Evolutionary conservation across 2,113 vertebrate species (phyloP).

Genomic region (Asarcornis scutulata): DNA sequence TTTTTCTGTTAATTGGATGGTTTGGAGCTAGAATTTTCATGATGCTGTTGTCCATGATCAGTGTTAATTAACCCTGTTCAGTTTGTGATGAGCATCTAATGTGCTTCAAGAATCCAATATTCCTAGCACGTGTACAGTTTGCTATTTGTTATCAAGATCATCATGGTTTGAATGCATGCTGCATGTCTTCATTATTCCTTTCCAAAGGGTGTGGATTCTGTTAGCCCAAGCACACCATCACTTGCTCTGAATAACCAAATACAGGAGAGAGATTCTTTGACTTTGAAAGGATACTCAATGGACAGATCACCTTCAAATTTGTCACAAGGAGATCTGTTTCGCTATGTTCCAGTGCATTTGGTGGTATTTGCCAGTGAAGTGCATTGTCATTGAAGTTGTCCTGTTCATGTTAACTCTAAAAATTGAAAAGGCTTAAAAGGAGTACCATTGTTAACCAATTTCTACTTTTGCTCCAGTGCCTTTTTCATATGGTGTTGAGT

Average conservation of each 20-base stretch:
- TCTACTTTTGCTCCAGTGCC: not conserved
- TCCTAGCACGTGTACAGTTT: not conserved
- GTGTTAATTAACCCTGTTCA: not conserved
- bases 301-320: not conserved
- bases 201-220: not conserved
- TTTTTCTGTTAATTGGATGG: not conserved
- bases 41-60: not conserved
- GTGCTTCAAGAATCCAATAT: rapidly evolving
- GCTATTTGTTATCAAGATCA: not conserved
- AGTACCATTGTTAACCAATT: not conserved
- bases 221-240: not conserved
- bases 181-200: rapidly evolving
- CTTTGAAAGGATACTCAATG: not conserved
- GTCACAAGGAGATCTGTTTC: not conserved
- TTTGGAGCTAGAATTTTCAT: not conserved
- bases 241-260: not conserved
- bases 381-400: not conserved
- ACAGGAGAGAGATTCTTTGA: not conserved
- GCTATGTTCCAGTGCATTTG: not conserved
- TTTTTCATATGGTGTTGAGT: rapidly evolving
- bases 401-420: not conserved
- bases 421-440: not conserved
- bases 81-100: not conserved
- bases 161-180: not conserved
- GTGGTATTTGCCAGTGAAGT: not conserved